phyloP scores from a whole-genome alignment of 2,113 vertebrate genomes.

The Sceloporus undulatus region DNA sequence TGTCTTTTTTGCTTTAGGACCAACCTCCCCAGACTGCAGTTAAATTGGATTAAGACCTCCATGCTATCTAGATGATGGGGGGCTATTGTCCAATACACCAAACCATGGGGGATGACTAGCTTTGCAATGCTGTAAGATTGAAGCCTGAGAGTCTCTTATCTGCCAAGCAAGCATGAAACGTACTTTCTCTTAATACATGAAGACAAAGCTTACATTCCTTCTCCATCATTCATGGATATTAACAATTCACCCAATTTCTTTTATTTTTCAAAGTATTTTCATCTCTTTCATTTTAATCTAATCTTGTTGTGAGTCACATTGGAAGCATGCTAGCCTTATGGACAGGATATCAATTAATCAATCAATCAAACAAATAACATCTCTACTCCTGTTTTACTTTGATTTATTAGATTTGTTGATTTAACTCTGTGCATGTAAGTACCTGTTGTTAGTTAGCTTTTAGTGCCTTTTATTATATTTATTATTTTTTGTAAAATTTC shows the following conservation, averaged over 20 bases:
- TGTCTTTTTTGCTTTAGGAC: too few relatives aligned
- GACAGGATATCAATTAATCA: not conserved
- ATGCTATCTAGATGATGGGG: not conserved
- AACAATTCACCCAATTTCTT: not conserved
- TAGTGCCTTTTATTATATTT: too few relatives aligned
- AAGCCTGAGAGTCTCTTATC: not conserved
- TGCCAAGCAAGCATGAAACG: not conserved
- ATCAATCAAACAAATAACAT: not conserved
- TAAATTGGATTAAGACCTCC: too few relatives aligned
- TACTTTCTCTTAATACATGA: not conserved
- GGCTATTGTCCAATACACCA: not conserved
- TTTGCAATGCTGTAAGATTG: too few relatives aligned
- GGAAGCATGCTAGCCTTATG: not conserved
- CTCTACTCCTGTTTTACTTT: not conserved
- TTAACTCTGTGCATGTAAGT: not conserved
- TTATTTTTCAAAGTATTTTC: not conserved
- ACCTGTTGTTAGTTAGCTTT: not conserved
- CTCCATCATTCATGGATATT: not conserved
- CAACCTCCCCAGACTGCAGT: too few relatives aligned
- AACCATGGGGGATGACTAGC: too few relatives aligned
- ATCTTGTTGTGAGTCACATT: not conserved
- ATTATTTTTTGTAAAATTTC: not conserved
- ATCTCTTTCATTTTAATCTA: not conserved
- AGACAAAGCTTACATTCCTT: not conserved
- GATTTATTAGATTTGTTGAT: not conserved